Evolutionary conservation across 2,113 vertebrate genomes (phyloP).

Genomic region (Nycticorax nycticorax): DNA sequence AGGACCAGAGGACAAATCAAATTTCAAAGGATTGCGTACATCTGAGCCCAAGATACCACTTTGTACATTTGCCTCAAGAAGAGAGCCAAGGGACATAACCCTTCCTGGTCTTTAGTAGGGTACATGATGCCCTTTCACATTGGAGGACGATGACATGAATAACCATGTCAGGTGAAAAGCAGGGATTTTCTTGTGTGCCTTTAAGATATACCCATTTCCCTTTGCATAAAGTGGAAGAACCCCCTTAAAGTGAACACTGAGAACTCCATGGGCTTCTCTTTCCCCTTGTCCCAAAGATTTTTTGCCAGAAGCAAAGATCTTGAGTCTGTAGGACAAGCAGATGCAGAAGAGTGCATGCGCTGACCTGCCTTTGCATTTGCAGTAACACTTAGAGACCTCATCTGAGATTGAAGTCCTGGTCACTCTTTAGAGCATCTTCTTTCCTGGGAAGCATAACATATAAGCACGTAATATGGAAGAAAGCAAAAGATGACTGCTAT

Average conservation of each 20-base stretch:
- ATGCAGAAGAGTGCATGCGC: not conserved
- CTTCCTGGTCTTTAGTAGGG: not conserved
- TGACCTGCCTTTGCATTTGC: not conserved
- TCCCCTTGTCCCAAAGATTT: rapidly evolving
- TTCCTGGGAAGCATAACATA: not conserved
- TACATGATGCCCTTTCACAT: not conserved
- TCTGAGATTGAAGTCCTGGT: not conserved
- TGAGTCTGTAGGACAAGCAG: not conserved
- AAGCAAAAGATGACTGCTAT: not conserved
- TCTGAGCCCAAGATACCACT: constrained; percentile 57
- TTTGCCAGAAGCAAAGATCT: not conserved
- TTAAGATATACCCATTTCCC: not conserved
- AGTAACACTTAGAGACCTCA: not conserved
- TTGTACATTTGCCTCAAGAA: constrained; percentile 55
- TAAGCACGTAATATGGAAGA: not conserved
- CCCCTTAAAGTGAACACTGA: not conserved
- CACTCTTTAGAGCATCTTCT: not conserved
- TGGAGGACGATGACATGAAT: not conserved
- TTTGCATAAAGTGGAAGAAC: not conserved
- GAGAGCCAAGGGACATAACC: constrained; percentile 12
- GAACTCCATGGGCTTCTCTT: not conserved
- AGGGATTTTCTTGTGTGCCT: not conserved
- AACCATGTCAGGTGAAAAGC: not conserved
- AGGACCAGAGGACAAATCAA: constrained; percentile 54
- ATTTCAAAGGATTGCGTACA: constrained; percentile 67